phyloP scores from a whole-genome alignment of 2,113 vertebrate species.

The Corythornis madagascariensis region DNA sequence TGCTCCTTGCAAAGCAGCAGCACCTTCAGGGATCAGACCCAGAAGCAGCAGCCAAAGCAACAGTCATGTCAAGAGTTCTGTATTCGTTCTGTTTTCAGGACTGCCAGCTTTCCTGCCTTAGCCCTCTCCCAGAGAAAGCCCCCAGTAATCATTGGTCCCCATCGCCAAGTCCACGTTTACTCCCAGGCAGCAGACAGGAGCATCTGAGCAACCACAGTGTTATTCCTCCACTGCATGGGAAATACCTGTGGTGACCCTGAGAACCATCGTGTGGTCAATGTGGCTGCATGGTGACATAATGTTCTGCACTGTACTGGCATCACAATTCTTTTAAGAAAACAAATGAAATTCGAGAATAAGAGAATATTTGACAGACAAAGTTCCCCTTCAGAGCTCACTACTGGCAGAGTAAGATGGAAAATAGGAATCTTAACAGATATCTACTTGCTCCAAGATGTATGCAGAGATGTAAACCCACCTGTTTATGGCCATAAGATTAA shows the following conservation, averaged over 20 bases:
- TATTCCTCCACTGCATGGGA: background rate
- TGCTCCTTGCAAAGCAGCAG: background rate
- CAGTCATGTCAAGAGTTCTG: background rate
- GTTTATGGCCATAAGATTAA: background rate
- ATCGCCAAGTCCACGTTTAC: background rate
- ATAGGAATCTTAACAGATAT: background rate
- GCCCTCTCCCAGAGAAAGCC: background rate
- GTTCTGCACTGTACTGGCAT: background rate
- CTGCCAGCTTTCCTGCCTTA: background rate
- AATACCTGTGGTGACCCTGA: constrained; percentile 33
- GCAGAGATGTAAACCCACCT: background rate
- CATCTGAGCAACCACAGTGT: background rate
- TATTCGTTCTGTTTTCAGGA: background rate
- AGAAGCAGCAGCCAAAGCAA: background rate
- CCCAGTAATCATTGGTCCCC: background rate
- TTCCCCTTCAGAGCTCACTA: background rate
- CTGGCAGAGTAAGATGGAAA: background rate
- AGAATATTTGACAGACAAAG: background rate
- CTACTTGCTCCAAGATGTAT: background rate
- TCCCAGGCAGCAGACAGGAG: background rate
- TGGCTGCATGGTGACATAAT: background rate
- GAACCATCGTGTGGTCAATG: constrained; percentile 18
- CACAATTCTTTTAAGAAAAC: background rate
- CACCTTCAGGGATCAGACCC: background rate
- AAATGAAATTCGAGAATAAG: background rate